These are phyloP conservation scores for Carassius gibelio DNA, from an alignment of 2,113 vertebrate genomes.

Conservation along the genomic window DNA sequence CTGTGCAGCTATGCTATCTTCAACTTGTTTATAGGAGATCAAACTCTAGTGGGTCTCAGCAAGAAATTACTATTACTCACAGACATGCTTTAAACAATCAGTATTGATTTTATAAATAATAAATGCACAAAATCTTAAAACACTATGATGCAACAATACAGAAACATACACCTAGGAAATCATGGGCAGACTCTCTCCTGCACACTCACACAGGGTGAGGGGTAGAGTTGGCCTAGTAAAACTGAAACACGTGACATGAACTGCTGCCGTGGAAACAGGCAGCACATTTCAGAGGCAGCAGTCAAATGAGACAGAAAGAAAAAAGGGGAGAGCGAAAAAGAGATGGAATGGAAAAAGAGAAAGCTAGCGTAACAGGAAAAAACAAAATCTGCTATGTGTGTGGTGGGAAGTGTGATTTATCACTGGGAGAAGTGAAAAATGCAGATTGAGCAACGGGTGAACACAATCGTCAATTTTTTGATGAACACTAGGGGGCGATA, in stretches of 20 bases:
- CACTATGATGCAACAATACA: constrained; percentile 1
- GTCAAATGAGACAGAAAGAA: constrained; percentile 38
- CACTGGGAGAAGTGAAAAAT: constrained; percentile 32
- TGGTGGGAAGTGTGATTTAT: constrained; percentile 36
- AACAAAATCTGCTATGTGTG: constrained; percentile 16
- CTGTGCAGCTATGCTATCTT: background rate
- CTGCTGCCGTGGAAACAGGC: constrained; percentile 77
- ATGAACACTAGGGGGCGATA: constrained; percentile 34
- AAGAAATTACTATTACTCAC: background rate
- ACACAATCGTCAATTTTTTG: constrained; percentile 20
- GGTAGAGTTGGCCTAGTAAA: constrained; percentile 49
- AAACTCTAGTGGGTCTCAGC: background rate
- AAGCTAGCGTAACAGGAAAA: constrained; percentile 34
- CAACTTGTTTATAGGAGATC: background rate
- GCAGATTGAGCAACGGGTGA: background rate
- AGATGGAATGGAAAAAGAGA: background rate
- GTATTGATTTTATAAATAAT: background rate
- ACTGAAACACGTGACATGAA: constrained; percentile 68
- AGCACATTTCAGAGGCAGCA: constrained; percentile 64
- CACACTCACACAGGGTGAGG: constrained; percentile 19
- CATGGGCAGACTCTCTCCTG: constrained; percentile 14
- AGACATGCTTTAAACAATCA: background rate
- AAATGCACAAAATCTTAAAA: background rate
- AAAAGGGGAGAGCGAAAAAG: background rate
- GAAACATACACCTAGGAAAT: constrained; percentile 31